Base-by-base conservation (phyloP, 2,113 vertebrate genomes). In the Ciconia stormi region DNA sequence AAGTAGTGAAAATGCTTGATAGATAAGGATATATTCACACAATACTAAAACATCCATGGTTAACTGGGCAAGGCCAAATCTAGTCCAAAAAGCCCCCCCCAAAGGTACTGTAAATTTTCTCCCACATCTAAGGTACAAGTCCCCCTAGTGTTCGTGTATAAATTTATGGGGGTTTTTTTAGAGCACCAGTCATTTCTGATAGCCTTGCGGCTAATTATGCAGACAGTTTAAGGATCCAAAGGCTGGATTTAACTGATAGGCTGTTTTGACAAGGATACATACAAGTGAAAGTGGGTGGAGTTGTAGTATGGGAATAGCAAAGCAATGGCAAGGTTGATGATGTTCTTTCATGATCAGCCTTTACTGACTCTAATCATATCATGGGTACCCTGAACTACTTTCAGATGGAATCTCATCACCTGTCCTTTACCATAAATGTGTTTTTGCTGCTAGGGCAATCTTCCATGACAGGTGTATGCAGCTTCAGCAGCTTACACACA, bases 81-180 rank as follows among this genome's bases (percentile, higher is more conserved):
- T 49, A 74, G 30, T 73, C 10, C 11, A 44, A 55, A 52, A n/a
- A 46, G 58, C 4, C 0, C 12, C 19, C 13, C 7, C 13, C 5
- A 15, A 32, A 84, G 42, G 9, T 36, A 36, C 27, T 27, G 18
- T 32, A 65, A 58, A 19, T 50, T 50, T 84, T 78, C 50, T 79
- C 32, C 7, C 27, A 23, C 12, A 20, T 29, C 10, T 52, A 52
- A 46, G 5, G 16, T 53, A 40, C 19, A 55, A 61, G 16, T 14
- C 11, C 30, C 14, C n/a, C 42, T 42, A 42, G 5, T 32, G 6
- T 56, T 61, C 7, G 7, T 49, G 7, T 42, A 70, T 36, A 32
- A 55, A 62, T 52, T 44, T 36, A n/a, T 38, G 8, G 8, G 38
- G 5, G 0, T 2, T n/a, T 38, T 30, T 30, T 29, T 32, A 49